Base-by-base conservation (phyloP, 1,140 invertebrate species). In the Hesperophylax magnus region DNA sequence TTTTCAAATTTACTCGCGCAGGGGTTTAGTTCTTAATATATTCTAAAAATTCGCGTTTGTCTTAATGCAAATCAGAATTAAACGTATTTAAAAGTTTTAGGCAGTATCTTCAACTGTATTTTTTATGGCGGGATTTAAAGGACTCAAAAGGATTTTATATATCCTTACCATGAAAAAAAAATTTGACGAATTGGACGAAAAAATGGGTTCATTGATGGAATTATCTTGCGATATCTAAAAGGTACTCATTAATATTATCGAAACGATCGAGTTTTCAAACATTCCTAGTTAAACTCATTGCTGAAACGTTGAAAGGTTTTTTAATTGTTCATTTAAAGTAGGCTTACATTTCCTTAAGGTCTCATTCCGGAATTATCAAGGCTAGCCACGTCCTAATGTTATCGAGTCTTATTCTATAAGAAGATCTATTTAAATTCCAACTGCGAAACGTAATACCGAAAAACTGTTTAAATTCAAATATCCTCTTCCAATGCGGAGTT, bases 381-480 rank as follows among this genome's bases (percentile, higher is more conserved):
- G 24, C 71, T 15, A 58, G 71, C 22, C 71, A 75, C 54, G 71
- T 56, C 53, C 31, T 31, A 56, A 75, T 75, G 54, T 56, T 75
- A 75, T 75, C 71, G 71, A 75, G 52, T 75, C 54, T 54, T 75
- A 75, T 75, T 75, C 71, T 58, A 58, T 75, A 75, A 75, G 71
- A 75, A 71, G 67, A 71, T 71, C 67, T 47, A 71, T 71, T 71
- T 71, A 71, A 75, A 75, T 75, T 75, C 71, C 53, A 18, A 8
- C 18, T 56, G 71, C 71, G 71, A 31, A 75, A 56, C 27, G 71
- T 75, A 75, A 75, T 75, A 75, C 71, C 71, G 54, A 75, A 71
- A 75, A 75, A 75, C 52, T 54, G 71, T 75, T 75, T 75, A 58
- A 75, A 75, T 75, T 75, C 71, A 75, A 56, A 75, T 75, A 54